These are phyloP conservation scores for Axea sp. DNA, from an alignment of 2,888 invertebrate genomes.

Conservation along the genomic window DNA sequence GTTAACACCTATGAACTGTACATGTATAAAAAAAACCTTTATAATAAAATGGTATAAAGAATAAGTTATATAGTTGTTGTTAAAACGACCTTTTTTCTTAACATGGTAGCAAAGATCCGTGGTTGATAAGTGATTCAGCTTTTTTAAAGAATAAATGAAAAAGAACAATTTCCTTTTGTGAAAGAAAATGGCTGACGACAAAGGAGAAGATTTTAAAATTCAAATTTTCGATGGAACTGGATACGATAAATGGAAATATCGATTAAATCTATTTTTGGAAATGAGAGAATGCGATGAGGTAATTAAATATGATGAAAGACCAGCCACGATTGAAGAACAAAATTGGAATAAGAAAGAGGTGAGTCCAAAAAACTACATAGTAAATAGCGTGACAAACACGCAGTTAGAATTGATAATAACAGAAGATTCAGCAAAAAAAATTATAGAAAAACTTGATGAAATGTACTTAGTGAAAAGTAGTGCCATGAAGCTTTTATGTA, in stretches of 20 bases:
- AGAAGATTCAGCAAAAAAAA: conserved; percentile 44
- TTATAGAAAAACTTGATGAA: conserved; percentile 52
- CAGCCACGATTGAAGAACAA: background rate
- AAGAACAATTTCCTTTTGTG: too few species aligned
- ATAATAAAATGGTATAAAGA: too few species aligned
- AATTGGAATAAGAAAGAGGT: conserved; percentile 37
- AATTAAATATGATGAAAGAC: conserved; percentile 20
- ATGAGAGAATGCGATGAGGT: conserved; percentile 40
- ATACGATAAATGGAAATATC: conserved; percentile 49
- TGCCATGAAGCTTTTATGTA: conserved; percentile 43
- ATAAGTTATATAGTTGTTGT: too few species aligned
- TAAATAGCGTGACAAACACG: conserved; percentile 41
- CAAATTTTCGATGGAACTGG: conserved; percentile 48
- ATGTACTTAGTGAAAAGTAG: conserved; percentile 49
- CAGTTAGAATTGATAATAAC: conserved; percentile 44
- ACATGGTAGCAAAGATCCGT: too few species aligned
- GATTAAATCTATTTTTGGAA: conserved; percentile 46
- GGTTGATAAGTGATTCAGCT: too few species aligned
- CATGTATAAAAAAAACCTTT: too few species aligned
- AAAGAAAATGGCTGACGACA: background rate
- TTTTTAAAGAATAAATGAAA: too few species aligned
- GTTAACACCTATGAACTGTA: too few species aligned
- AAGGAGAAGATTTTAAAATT: conserved; percentile 21
- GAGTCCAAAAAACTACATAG: conserved; percentile 38
- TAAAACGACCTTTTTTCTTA: too few species aligned